Conservation (phyloP, 2,888 invertebrate genomes). For the Sarcophaga variegata region DNA sequence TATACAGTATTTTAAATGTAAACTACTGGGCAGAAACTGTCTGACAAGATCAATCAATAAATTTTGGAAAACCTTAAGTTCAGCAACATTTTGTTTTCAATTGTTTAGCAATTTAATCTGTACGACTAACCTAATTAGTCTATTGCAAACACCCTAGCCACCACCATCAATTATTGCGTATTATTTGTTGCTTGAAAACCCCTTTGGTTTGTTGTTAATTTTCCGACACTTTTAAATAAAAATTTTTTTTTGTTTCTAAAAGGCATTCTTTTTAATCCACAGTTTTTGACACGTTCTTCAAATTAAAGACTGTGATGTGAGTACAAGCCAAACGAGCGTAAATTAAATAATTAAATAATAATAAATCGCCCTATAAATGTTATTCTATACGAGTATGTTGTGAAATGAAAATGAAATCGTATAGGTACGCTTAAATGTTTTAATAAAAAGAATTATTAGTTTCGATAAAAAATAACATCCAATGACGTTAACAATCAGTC, state of each 20-base stretch:
- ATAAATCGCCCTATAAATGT: too few species aligned
- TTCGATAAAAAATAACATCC: too few species aligned
- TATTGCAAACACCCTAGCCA: background rate
- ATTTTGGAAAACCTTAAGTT: too few species aligned
- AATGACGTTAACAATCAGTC: too few species aligned
- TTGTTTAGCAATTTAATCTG: background rate
- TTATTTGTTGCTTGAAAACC: background rate
- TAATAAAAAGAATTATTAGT: too few species aligned
- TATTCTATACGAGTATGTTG: too few species aligned
- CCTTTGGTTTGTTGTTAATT: background rate
- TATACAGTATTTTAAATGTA: too few species aligned
- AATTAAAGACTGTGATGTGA: background rate
- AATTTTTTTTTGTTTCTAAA: background rate
- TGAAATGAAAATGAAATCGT: too few species aligned
- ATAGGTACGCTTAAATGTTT: too few species aligned
- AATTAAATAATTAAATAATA: background rate
- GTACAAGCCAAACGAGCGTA: background rate
- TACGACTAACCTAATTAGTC: slow-evolving; percentile 46
- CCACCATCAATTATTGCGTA: background rate
- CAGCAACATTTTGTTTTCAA: background rate
- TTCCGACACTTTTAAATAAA: background rate
- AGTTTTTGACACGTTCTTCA: slow-evolving; percentile 13
- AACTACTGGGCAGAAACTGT: too few species aligned
- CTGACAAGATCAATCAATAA: too few species aligned
- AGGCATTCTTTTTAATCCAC: background rate